These are phyloP conservation scores for Equus przewalskii DNA, from an alignment of 2,113 vertebrate genomes.

Conservation along the genomic window DNA sequence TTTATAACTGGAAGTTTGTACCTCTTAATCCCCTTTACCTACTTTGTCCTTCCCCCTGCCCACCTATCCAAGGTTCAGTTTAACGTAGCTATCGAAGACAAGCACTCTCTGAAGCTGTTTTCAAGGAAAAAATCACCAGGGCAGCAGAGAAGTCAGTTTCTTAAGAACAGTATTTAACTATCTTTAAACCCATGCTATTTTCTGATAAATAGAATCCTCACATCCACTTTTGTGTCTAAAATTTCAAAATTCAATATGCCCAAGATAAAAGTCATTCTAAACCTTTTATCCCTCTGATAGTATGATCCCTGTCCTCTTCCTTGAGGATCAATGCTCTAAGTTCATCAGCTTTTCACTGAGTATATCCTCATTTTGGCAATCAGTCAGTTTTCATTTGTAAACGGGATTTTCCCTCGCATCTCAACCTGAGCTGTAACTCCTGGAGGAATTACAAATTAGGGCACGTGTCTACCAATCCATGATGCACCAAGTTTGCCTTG, in stretches of 20 bases:
- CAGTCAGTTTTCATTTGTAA: conserved; percentile 38
- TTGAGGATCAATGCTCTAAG: neutral
- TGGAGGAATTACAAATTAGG: conserved; percentile 36
- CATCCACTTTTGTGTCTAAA: neutral
- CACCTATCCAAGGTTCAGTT: neutral
- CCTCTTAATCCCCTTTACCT: too few relatives aligned
- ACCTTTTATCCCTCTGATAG: neutral
- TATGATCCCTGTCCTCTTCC: neutral
- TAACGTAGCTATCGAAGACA: neutral
- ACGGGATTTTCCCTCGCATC: neutral
- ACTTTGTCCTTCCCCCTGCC: too few relatives aligned
- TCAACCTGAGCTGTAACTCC: neutral
- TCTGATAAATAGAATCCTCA: conserved; percentile 15
- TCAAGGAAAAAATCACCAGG: neutral
- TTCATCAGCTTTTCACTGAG: neutral
- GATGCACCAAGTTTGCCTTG: neutral
- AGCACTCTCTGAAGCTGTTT: neutral
- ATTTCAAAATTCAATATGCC: neutral
- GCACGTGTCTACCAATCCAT: neutral
- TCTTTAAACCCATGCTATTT: neutral
- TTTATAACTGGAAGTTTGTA: too few relatives aligned
- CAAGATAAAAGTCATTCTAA: neutral
- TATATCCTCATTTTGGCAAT: neutral
- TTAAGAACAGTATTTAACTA: conserved; percentile 1
- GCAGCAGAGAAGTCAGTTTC: neutral